Conservation (phyloP, 2,113 vertebrate genomes). For the Callionymus lyra region DNA sequence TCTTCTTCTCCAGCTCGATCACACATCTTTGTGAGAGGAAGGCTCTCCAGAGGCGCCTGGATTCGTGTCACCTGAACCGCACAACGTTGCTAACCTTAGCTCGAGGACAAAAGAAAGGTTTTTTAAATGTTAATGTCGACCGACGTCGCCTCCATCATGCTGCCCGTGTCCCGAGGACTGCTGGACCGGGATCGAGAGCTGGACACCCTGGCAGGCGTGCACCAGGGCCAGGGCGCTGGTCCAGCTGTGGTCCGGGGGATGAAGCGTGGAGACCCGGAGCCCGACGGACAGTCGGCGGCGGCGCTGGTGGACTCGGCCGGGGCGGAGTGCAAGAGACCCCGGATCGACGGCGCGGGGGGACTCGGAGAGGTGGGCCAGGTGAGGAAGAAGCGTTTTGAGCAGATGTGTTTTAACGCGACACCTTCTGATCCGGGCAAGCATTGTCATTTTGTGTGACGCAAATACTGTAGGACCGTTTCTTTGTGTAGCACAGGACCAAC, state of each 20-base stretch:
- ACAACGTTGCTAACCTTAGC: conserved; percentile 16
- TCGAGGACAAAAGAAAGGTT: conserved; percentile 17
- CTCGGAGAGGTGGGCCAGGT: conserved; percentile 67
- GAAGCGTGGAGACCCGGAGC: conserved; percentile 74
- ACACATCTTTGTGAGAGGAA: background rate
- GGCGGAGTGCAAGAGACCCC: conserved; percentile 71
- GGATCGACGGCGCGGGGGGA: conserved; percentile 63
- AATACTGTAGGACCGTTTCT: conserved; percentile 1
- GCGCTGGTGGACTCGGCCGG: conserved; percentile 57
- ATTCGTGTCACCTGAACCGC: conserved; percentile 5
- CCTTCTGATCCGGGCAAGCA: too few species aligned
- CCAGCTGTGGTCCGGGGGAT: conserved; percentile 63
- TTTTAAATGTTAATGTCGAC: conserved; percentile 78
- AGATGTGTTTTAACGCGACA: background rate
- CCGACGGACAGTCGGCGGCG: conserved; percentile 61
- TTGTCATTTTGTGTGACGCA: too few species aligned
- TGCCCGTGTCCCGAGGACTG: conserved; percentile 70
- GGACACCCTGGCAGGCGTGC: conserved; percentile 63
- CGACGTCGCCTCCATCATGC: conserved; percentile 74
- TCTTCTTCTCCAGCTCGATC: background rate
- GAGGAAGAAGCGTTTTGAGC: conserved; percentile 24
- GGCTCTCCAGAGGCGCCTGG: conserved; percentile 29
- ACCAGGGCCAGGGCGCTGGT: conserved; percentile 49
- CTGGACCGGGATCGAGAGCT: conserved; percentile 72
- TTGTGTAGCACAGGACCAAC: too few species aligned